Evolutionary conservation across 2,113 vertebrate species (phyloP), one percentile per base, ranked within the genome.

Genomic region (Otis tarda): DNA sequence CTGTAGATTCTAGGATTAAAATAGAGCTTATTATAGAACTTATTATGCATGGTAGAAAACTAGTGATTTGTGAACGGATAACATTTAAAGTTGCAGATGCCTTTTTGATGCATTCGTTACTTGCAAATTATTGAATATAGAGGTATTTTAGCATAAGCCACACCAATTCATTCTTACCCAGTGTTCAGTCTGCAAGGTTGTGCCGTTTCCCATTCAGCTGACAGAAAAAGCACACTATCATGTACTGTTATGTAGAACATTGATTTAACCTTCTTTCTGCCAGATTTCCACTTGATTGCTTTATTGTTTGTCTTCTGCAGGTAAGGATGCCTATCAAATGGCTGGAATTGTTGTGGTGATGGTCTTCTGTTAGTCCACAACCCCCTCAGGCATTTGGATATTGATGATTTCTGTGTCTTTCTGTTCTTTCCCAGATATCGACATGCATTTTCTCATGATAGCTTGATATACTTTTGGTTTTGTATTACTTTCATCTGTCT

Each of bases 301-400:
- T 80, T 95, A 39, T 89, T 92, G 45, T 96, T 91, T 92, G 77
- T 96, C 86, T 96, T 94, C 92, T 83, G 39, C 94, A 97, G 96
- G 90, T 93, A 96, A 97, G 92, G 71, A 89, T 93, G 57, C 83
- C 70, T 84, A 9, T 82, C 80, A 90, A 84, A 82, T 96, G 94
- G 53, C 65, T 92, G 91, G 65, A 96, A 47, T 90, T 84, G 35
- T 95, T 84, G 64, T 84, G 68, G 15, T 83, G 73, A 22, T 80
- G 19, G 53, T 95, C 91, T 91, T 59, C 79, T 89, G 5, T 90
- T 96, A 87, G 85, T 63, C 43, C 30, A n/a, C 52, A 88, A n/a
- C 39, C 53, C 57, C n/a, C 45, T 68, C 7, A 3, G 83, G 57
- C 69, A 43, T 81, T 92, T 89, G 57, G 45, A 69, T 94, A 50